A percentile compares a stretch with the other conserved stretches of the same genome.
phyloP scores from a whole-genome alignment of 2,797 vertebrate species.

The Okamejei kenojei region DNA sequence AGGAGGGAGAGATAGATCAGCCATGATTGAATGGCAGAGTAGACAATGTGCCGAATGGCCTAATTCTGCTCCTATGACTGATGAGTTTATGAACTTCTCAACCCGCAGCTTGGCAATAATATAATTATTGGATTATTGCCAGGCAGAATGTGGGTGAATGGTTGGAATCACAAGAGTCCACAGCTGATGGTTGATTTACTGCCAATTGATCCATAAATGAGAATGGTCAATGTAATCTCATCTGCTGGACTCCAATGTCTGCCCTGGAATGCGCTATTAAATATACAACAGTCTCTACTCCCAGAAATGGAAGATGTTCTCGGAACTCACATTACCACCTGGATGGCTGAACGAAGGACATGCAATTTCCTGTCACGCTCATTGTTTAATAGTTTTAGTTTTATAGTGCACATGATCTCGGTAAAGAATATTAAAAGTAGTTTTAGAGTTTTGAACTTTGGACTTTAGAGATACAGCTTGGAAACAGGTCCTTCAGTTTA shows the following conservation, averaged over 20 bases:
- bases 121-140: not conserved
- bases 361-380: conserved; percentile 66
- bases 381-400: conserved; percentile 53
- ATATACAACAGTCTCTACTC: conserved; percentile 2
- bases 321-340: conserved; percentile 54
- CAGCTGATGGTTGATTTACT: not conserved
- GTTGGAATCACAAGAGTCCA: not conserved
- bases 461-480: too few species aligned
- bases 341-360: conserved; percentile 54
- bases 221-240: not conserved
- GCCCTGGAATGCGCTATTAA: not conserved
- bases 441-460: too few species aligned
- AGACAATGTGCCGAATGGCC: too few species aligned
- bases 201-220: not conserved
- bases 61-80: too few species aligned
- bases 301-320: conserved; percentile 36
- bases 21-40: too few species aligned
- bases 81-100: not conserved
- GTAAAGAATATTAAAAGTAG: conserved; percentile 39
- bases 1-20: too few species aligned
- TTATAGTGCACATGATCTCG: conserved; percentile 51
- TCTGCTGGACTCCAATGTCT: not conserved
- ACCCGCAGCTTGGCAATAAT: not conserved
- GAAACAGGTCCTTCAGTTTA: too few species aligned
- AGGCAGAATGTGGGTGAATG: not conserved